Base-by-base conservation (phyloP, 2,113 vertebrate species). In the Lates calcarifer region DNA sequence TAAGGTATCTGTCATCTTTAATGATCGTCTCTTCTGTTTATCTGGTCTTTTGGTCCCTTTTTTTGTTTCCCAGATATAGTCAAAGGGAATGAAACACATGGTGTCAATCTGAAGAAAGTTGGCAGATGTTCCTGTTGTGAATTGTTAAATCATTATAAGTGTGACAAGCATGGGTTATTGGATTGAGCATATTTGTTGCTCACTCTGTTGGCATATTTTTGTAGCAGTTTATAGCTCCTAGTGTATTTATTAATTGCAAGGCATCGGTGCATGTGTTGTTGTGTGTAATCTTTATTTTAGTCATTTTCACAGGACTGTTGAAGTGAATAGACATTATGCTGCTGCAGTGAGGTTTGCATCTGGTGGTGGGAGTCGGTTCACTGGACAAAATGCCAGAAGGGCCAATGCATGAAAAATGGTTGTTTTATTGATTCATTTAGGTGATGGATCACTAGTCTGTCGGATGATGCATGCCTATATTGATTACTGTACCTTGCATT, bases 101-200 rank as follows among this genome's bases (percentile, higher is more conserved):
- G 43, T 88, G 76, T 84, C 79, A 78, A 17, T 73, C 60, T 84
- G 28, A 72, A 57, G 24, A 81, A 77, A 81, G 78, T 72, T 81
- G 87, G 80, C 74, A 83, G 73, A 78, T 82, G 77, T 85, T 62
- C 33, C 64, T 82, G 75, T 71, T 90, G 37, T 66, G 11, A 83
- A 53, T 81, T 80, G 82, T 82, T 81, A 86, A 80, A 79, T 80
- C 81, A 69, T 70, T 74, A 35, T 61, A 63, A 78, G 31, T 78
- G 80, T 90, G 91, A 85, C 82, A 61, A 71, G 33, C 67, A 62
- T 61, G 60, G 37, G 70, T 88, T 84, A 84, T 85, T 87, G 88
- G 86, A 86, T 83, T 88, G 62, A 75, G 28, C n/a, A 26, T 78
- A 49, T 88, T 81, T 91, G 24, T 81, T 80, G 49, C 64, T 70